Conservation (phyloP, 2,113 vertebrate species). For the Erythrocercus mccallii region DNA sequence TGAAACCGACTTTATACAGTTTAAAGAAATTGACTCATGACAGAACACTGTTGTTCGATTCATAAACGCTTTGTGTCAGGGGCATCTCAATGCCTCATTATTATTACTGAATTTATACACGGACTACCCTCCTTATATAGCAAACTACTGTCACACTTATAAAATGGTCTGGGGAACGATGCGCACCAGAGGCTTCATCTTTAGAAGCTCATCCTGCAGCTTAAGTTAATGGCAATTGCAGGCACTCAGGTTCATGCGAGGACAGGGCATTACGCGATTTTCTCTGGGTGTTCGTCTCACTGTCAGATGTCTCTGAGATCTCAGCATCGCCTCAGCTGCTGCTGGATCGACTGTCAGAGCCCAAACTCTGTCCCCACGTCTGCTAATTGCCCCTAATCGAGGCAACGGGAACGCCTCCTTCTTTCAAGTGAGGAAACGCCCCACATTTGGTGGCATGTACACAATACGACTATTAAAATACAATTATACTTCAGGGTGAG, state of each 20-base stretch:
- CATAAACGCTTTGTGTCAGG: not conserved
- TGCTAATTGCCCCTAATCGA: not conserved
- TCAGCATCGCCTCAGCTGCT: not conserved
- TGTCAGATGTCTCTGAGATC: not conserved
- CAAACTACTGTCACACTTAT: not conserved
- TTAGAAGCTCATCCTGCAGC: not conserved
- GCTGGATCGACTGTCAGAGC: not conserved
- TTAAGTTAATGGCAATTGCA: not conserved
- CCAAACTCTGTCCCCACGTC: not conserved
- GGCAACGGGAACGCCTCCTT: not conserved
- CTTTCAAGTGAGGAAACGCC: not conserved
- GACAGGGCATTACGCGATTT: not conserved
- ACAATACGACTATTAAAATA: not conserved
- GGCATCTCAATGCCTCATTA: not conserved
- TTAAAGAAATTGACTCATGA: not conserved
- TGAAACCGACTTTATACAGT: not conserved
- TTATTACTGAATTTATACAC: not conserved
- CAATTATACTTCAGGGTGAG: not conserved
- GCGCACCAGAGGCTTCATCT: not conserved
- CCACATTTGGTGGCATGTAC: not conserved
- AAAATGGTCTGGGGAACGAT: not conserved
- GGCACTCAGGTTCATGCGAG: not conserved
- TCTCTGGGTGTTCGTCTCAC: not conserved
- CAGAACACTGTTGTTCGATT: not conserved
- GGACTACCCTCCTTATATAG: not conserved